Evolutionary conservation across 2,888 invertebrate genomes (phyloP).

Genomic region (Lumbricus terrestris): DNA sequence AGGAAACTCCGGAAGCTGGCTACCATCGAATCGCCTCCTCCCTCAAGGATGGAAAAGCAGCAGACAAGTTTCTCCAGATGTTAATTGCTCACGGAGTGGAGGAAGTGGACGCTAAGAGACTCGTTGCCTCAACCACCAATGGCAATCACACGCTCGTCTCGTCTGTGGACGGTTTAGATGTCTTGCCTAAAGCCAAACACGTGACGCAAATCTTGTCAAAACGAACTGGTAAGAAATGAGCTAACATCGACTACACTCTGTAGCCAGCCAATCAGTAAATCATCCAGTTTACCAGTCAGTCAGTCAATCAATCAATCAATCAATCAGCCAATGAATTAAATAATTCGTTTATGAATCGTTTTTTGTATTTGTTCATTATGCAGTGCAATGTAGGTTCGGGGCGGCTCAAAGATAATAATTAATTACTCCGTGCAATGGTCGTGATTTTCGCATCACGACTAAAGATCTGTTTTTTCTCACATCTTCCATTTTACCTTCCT

Average conservation of each 20-base stretch:
- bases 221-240: not conserved
- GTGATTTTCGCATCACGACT: not conserved
- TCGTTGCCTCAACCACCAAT: constrained; percentile 28
- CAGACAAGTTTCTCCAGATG: constrained; percentile 54
- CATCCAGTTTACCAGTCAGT: not conserved
- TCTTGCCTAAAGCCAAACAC: constrained; percentile 19
- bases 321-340: not conserved
- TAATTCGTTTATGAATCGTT: too few relatives aligned
- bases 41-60: constrained; percentile 57
- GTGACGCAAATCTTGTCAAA: constrained; percentile 18
- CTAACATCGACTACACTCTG: not conserved
- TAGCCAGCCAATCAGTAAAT: not conserved
- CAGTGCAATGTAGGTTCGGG: not conserved
- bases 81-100: constrained; percentile 48
- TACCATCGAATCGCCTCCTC: not conserved
- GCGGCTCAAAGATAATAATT: not conserved
- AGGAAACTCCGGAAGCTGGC: not conserved
- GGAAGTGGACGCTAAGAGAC: constrained; percentile 40
- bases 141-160: not conserved
- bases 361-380: not conserved
- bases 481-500: too few relatives aligned
- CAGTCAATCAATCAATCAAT: too few relatives aligned
- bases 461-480: not conserved
- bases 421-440: not conserved
- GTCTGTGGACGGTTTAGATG: not conserved